These are phyloP conservation scores for Agrenia bidenticulata DNA, from an alignment of 2,888 invertebrate genomes.

Conservation along the genomic window DNA sequence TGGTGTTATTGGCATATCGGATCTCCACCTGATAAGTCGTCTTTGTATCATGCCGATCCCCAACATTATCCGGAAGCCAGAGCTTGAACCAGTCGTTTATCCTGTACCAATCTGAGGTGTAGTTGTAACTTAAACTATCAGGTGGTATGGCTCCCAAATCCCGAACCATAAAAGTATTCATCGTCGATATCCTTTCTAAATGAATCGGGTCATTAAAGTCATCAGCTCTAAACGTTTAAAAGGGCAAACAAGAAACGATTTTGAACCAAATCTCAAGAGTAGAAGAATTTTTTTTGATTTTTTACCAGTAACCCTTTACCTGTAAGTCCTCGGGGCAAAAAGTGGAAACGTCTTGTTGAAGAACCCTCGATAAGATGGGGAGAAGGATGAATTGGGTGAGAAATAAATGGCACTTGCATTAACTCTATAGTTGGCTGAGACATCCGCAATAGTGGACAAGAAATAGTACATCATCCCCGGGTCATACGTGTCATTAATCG, in stretches of 20 bases:
- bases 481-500: conserved; percentile 85
- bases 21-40: conserved; percentile 92
- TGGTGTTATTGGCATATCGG: conserved; percentile 88
- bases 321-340: conserved; percentile 89
- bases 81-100: conserved; percentile 88
- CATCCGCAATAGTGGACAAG: conserved; percentile 89
- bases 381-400: conserved; percentile 88
- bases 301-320: too few relatives aligned
- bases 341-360: conserved; percentile 93
- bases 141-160: conserved; percentile 83
- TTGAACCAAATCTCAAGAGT: too few relatives aligned
- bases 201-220: conserved; percentile 97
- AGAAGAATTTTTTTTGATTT: too few relatives aligned
- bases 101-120: conserved; percentile 84
- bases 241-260: neutral
- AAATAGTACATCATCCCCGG: conserved; percentile 76
- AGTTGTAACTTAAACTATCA: conserved; percentile 79
- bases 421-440: conserved; percentile 85
- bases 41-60: conserved; percentile 80
- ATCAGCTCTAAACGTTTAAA: conserved; percentile 65
- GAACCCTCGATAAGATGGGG: conserved; percentile 90
- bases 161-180: conserved; percentile 83
- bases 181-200: conserved; percentile 87
- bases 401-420: conserved; percentile 93
- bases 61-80: conserved; percentile 86